Evolutionary conservation across 2,888 invertebrate genomes (phyloP).

Genomic region (Drosophila colorata): DNA sequence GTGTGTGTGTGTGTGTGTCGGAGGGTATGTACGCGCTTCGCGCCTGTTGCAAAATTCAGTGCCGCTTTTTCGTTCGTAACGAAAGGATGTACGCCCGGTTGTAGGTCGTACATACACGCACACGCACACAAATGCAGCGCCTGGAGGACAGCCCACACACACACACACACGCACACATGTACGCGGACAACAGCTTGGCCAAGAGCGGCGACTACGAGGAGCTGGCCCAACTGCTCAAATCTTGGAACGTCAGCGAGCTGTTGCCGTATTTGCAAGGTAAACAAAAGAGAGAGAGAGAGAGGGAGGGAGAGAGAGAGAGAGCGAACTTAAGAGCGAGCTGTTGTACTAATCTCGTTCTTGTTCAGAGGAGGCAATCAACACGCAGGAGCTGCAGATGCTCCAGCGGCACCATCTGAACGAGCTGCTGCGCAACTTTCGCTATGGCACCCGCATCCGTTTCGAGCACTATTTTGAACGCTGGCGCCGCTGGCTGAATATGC

Average conservation of each 20-base stretch:
- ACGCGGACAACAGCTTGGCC: slow-evolving; percentile 32
- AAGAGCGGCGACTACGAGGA: slow-evolving; percentile 54
- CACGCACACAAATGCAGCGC: slow-evolving; percentile 12
- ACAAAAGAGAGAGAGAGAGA: slow-evolving; percentile 5
- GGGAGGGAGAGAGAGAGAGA: no score
- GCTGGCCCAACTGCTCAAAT: slow-evolving; percentile 56
- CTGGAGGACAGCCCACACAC: background rate
- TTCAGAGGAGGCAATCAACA: slow-evolving; percentile 75
- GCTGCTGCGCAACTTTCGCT: slow-evolving; percentile 68
- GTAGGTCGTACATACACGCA: slow-evolving; percentile 38
- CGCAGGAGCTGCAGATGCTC: slow-evolving; percentile 77
- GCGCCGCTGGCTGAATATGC: slow-evolving; percentile 76
- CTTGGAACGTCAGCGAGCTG: slow-evolving; percentile 71
- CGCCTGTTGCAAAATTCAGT: slow-evolving; percentile 80
- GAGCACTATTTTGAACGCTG: slow-evolving; percentile 79
- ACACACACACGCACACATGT: slow-evolving; percentile 5
- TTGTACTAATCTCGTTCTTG: background rate
- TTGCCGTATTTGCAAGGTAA: slow-evolving; percentile 74
- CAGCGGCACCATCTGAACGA: slow-evolving; percentile 69
- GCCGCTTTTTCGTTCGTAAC: slow-evolving; percentile 69
- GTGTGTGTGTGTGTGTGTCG: slow-evolving; percentile 21
- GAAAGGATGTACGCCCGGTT: slow-evolving; percentile 78
- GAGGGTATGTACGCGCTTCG: slow-evolving; percentile 66
- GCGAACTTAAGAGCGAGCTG: no score
- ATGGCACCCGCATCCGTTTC: slow-evolving; percentile 80